Evolutionary conservation across 2,888 invertebrate species (phyloP), one percentile per base, ranked within the genome.

Genomic region (Aspidapion aeneum): DNA sequence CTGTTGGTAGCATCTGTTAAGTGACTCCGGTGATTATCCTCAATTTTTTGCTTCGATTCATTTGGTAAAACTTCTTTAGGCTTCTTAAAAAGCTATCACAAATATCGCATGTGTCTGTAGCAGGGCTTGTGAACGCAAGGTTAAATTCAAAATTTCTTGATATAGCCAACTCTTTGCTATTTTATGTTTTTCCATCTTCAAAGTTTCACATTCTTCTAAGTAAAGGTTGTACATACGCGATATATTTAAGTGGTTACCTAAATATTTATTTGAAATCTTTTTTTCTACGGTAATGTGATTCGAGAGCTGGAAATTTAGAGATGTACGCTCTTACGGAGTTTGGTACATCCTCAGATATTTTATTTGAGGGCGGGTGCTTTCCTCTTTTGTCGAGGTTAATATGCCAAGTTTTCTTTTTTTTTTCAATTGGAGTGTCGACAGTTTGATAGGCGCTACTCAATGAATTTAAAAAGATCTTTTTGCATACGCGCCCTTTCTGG

Each of bases 101-200:
- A 35, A 35, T 35, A 35, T 35, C 35, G 12, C n/a, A n/a, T n/a
- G 35, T 35, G 35, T 35, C 35, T 7, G 12, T 12, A 7, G 3
- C 35, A 35, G 35, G 35, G 12, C 12, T 35, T 35, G 3, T 64
- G 55, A 57, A 21, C 56, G 61, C 55, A 63, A 67, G 52, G 66
- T 68, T 55, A 66, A 65, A 21, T 58, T 57, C 55, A 35, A 35
- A 35, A 68, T 66, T 57, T 68, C 61, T 35, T 51, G 22, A 58
- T 66, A 63, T 7, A 66, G 55, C 67, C 69, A 68, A 22, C 63
- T 18, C 55, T 68, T 68, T 48, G 63, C 61, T 55, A 67, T 65
- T 18, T 49, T 2, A 7, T 22, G 59, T 58, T 21, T 58, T 17
- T 20, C 57, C 55, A 22, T 61, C 55, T n/a, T 62, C n/a, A n/a